Conservation (phyloP, 2,888 invertebrate genomes). For the Ennomos fuscantarius region DNA sequence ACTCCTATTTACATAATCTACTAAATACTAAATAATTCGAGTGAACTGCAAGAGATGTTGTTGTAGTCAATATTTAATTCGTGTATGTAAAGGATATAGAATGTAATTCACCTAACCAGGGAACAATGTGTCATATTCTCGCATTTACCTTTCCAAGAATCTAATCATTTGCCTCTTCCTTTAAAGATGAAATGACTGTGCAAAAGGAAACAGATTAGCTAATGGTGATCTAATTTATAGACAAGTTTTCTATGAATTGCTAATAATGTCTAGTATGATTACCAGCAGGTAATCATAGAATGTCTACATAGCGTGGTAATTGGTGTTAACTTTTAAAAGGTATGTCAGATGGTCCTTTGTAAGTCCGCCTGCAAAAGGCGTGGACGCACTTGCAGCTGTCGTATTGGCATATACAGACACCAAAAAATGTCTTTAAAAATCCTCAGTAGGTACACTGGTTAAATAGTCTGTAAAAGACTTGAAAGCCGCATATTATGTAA, state of each 20-base stretch:
- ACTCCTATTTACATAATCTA: no score
- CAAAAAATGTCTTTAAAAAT: no score
- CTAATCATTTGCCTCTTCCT: slow-evolving; percentile 30
- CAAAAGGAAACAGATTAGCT: slow-evolving; percentile 34
- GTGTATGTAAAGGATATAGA: no score
- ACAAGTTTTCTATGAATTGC: slow-evolving; percentile 24
- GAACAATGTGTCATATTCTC: slow-evolving; percentile 27
- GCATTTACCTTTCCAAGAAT: slow-evolving; percentile 26
- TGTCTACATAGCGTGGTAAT: no score
- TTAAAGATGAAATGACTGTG: slow-evolving; percentile 33
- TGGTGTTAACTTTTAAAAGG: no score
- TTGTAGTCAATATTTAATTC: no score
- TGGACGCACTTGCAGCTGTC: no score
- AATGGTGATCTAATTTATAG: slow-evolving; percentile 34
- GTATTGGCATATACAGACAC: neutral
- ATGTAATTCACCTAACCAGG: slow-evolving; percentile 13
- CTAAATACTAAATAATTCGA: neutral
- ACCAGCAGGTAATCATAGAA: neutral
- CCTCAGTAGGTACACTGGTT: no score
- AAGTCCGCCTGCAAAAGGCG: no score
- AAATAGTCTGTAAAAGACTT: no score
- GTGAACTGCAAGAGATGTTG: neutral
- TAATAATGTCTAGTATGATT: slow-evolving; percentile 7
- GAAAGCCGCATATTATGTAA: no score
- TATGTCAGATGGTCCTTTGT: no score